Base-by-base conservation (phyloP, 2,113 vertebrate species). In the Tenebrosternarchus preto region DNA sequence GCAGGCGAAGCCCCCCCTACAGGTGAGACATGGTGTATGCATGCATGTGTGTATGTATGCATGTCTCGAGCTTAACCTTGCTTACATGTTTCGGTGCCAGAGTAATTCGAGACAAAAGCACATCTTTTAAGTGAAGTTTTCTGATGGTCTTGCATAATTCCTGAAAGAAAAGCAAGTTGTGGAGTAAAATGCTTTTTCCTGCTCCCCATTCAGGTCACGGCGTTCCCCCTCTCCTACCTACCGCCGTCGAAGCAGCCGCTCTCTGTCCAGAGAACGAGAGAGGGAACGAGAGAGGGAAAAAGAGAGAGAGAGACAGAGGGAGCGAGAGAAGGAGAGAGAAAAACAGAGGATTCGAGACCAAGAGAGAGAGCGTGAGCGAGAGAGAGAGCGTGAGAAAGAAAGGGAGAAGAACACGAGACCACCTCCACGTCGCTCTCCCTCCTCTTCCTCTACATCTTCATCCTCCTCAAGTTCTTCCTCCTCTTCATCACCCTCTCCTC, bases 391-490 rank as follows among this genome's bases (percentile, higher is more conserved):
- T 4, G 82, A 75, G 20, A 60, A 27, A 27, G 79, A 82, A 31
- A 75, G 73, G 27, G 79, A 76, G 39, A 75, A 76, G 69, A 78
- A 50, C 33, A 29, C 39, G 7, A 70, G 0, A 0, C 81, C 50
- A 4, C 85, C 78, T 15, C 77, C 88, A 15, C 83, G 80, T 19
- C 82, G 76, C 16, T 82, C 81, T 17, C 16, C 80, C 0, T 84
- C 83, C 2, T 91, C 90, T 0, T 91, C 91, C 0, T 90, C 91
- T 0, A 86, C 90, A 0, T 90, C 90, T 0, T 92, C 91, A 0
- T 92, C 91, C 1, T 90, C 91, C 11, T 88, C 90, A 16, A 73
- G 80, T 57, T 92, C 91, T n/a, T 90, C 88, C 0, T 90, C 90
- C 0, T 92, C 91, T 2, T 90, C 92, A 1, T 90, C 89, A 0